Evolutionary conservation across 2,888 invertebrate genomes (phyloP), one percentile per base, ranked within the genome.

Genomic region (Trissonchulus sp.): DNA sequence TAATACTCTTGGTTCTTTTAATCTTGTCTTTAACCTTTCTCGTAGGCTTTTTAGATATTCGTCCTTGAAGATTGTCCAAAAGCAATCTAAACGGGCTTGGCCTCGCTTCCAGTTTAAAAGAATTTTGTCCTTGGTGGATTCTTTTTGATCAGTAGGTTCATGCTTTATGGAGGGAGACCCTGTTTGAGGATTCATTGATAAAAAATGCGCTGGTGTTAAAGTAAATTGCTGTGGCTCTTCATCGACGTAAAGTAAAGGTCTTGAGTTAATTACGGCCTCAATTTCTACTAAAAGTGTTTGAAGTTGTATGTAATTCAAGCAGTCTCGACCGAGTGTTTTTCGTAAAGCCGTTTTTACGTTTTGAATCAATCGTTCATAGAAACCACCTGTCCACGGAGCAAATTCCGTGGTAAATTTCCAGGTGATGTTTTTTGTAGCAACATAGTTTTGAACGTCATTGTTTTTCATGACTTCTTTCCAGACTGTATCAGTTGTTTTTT

Each of bases 361-460:
- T 8, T 83, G 80, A 23, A 86, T 80, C 3, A 87, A 77, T 30
- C 85, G 78, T 78, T 87, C 86, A 81, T 84, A 87, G 78, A 83
- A 84, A 60, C 86, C 86, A 72, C 86, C 86, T 84, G 84, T 84
- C 86, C 86, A 87, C 1, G 85, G 79, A 1, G 85, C 83, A 0
- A 81, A 78, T 1, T 84, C 85, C 2, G 84, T 83, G 73, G 83
- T 86, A 77, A 85, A 86, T 28, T 77, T 78, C 81, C 82, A 82
- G 0, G 73, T 28, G 62, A 81, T 81, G 33, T 65, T 65, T 18
- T 78, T 23, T 2, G 65, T 33, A 30, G 75, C 62, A n/a, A n/a
- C n/a, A 71, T 23, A 63, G 2, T 72, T 63, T 3, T 60, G 48
- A 31, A 72, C 30, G 31, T 78, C 35, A 18, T 1, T 28, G 18